Evolutionary conservation across 2,888 invertebrate genomes (phyloP).

Genomic region (Drosophila anomelani): DNA sequence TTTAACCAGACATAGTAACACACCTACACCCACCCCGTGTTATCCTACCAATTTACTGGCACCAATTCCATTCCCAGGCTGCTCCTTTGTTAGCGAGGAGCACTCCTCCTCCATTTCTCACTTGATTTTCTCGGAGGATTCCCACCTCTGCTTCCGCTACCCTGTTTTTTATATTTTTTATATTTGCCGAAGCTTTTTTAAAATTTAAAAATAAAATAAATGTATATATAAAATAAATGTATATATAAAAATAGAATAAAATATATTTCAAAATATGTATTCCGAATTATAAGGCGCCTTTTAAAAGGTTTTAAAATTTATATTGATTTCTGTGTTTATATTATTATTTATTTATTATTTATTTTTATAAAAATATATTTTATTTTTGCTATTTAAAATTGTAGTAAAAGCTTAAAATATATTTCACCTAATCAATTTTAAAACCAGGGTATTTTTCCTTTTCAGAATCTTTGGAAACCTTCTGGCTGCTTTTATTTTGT

Average conservation of each 20-base stretch:
- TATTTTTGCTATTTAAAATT: neutral
- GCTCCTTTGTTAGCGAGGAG: conserved; percentile 12
- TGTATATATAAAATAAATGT: too few relatives aligned
- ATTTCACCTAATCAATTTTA: too few relatives aligned
- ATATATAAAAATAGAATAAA: too few relatives aligned
- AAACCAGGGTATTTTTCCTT: too few relatives aligned
- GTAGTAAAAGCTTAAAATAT: too few relatives aligned
- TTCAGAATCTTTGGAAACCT: neutral
- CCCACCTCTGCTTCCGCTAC: neutral
- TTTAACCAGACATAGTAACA: conserved; percentile 18
- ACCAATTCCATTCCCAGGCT: conserved; percentile 4
- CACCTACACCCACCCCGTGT: neutral
- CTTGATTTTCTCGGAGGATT: neutral
- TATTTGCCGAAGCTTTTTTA: neutral
- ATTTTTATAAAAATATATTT: too few relatives aligned
- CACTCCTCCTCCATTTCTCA: conserved; percentile 2
- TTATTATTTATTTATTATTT: too few relatives aligned
- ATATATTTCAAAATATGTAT: too few relatives aligned
- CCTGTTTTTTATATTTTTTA: neutral
- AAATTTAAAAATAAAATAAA: too few relatives aligned
- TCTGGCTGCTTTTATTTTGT: neutral
- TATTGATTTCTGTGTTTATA: too few relatives aligned
- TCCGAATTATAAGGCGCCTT: too few relatives aligned
- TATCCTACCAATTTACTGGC: conserved; percentile 12
- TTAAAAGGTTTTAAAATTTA: too few relatives aligned